phyloP scores from a whole-genome alignment of 2,888 invertebrate species.

The Macroteleia sp. region DNA sequence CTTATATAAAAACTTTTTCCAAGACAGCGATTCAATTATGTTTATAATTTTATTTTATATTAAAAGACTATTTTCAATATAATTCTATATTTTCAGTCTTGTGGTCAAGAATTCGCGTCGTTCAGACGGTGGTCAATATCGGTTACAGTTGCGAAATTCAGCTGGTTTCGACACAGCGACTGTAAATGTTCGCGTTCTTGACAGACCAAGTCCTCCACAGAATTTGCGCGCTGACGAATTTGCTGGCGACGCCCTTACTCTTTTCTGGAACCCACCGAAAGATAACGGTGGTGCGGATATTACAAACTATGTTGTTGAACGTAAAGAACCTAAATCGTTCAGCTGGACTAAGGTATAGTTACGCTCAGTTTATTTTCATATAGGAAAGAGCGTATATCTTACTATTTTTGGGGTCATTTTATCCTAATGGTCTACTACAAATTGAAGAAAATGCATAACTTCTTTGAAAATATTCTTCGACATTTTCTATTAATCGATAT shows the following conservation, averaged over 20 bases:
- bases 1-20: no score
- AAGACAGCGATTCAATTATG: no score
- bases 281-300: constrained; percentile 98
- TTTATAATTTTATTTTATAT: no score
- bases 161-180: constrained; percentile 98
- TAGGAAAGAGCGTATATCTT: no score
- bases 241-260: constrained; percentile 96
- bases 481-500: no score
- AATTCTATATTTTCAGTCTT: constrained; percentile 86
- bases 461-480: no score
- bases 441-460: no score
- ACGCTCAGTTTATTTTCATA: no score
- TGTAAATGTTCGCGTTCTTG: constrained; percentile 96
- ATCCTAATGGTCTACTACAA: no score
- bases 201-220: constrained; percentile 95
- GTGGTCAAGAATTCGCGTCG: constrained; percentile 97
- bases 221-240: constrained; percentile 97
- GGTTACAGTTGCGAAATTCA: constrained; percentile 95
- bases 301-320: constrained; percentile 98
- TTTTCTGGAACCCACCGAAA: constrained; percentile 86
- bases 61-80: neutral
- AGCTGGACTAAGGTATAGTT: constrained; percentile 92
- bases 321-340: constrained; percentile 92
- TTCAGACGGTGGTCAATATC: constrained; percentile 95
- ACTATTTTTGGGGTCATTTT: no score